These are phyloP conservation scores for Willisornis vidua DNA, from an alignment of 2,113 vertebrate species.

Conservation along the genomic window DNA sequence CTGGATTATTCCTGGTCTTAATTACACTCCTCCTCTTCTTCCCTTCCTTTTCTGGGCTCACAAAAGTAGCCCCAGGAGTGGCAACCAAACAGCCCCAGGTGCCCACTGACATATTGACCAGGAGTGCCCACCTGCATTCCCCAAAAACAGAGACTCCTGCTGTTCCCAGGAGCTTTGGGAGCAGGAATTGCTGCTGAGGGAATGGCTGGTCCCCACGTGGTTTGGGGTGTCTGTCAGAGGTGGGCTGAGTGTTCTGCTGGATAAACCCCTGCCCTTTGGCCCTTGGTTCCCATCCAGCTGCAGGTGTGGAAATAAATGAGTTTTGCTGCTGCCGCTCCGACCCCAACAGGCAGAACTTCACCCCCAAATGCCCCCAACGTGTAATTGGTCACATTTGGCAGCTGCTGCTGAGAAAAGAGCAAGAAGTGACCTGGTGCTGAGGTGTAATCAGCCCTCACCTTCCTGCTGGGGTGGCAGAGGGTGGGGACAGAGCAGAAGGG, in stretches of 20 bases:
- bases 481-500: neutral
- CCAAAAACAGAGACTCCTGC: fast-evolving
- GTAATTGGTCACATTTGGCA: slow-evolving; percentile 74
- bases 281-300: slow-evolving; percentile 32
- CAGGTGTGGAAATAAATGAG: slow-evolving; percentile 67
- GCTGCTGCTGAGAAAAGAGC: slow-evolving; percentile 56
- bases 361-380: slow-evolving; percentile 41
- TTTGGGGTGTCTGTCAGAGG: slow-evolving; percentile 26
- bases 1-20: neutral
- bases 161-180: neutral
- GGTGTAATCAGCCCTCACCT: slow-evolving; percentile 77
- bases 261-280: slow-evolving; percentile 30
- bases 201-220: slow-evolving; percentile 4
- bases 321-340: slow-evolving; percentile 47
- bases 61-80: neutral
- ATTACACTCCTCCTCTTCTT: neutral
- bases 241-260: slow-evolving; percentile 26
- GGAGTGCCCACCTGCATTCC: fast-evolving
- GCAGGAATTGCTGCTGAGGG: neutral
- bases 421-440: slow-evolving; percentile 45
- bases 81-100: neutral
- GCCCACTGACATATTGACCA: neutral
- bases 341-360: slow-evolving; percentile 56
- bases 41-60: neutral
- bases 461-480: slow-evolving; percentile 27